phyloP scores from a whole-genome alignment of 2,113 vertebrate genomes.

The Platysteira castanea region DNA sequence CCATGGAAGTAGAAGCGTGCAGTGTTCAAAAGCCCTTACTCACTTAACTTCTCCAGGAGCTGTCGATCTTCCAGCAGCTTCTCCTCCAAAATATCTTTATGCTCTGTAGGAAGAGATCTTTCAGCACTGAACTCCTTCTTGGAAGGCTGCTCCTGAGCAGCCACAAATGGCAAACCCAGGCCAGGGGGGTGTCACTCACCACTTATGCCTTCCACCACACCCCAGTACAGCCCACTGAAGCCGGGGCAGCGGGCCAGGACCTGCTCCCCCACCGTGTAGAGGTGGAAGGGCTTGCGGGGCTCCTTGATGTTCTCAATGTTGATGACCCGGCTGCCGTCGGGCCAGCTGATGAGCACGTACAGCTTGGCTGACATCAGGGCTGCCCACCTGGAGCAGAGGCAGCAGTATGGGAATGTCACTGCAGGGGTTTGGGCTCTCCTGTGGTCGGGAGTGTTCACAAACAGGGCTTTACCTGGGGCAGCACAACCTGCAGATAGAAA shows the following conservation, averaged over 20 bases:
- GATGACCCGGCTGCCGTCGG: constrained; percentile 58
- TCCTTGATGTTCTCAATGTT: constrained; percentile 63
- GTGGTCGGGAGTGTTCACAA: accelerated
- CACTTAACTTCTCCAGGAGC: constrained; percentile 43
- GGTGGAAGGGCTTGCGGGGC: constrained; percentile 60
- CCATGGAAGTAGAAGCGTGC: background rate
- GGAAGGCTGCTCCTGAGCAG: background rate
- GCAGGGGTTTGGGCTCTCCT: background rate
- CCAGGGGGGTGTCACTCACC: background rate
- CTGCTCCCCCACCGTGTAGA: constrained; percentile 30
- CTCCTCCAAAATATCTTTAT: constrained; percentile 48
- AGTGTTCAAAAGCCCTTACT: background rate
- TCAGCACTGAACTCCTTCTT: background rate
- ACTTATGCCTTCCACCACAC: constrained; percentile 49
- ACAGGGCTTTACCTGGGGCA: accelerated
- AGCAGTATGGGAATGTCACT: accelerated
- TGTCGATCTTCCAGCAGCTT: constrained; percentile 46
- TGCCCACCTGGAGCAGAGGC: background rate
- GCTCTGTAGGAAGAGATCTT: constrained; percentile 1
- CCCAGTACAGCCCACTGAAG: constrained; percentile 58
- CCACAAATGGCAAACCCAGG: background rate
- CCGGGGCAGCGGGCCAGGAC: constrained; percentile 53
- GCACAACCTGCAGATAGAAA: background rate
- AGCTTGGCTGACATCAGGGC: constrained; percentile 25
- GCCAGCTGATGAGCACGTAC: constrained; percentile 55